Evolutionary conservation across 2,113 vertebrate species (phyloP), one percentile per base, ranked within the genome.

Genomic region (Cheirogaleus medius): DNA sequence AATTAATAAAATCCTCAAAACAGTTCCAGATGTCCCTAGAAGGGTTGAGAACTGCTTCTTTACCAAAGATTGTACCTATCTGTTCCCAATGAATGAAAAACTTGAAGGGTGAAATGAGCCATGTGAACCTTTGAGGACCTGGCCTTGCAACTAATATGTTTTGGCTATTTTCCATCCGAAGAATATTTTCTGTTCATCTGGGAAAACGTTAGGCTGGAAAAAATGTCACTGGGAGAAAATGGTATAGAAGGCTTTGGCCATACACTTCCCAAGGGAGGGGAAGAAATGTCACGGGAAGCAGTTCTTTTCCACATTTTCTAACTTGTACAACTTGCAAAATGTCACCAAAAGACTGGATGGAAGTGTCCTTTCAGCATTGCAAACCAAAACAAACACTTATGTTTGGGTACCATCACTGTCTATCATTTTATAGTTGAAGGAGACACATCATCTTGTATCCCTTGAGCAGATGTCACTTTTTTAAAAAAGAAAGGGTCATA

Each of bases 61-160:
- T 85, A 56, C 14, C 10, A 58, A 95, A 14, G 3, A 39, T 37
- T 73, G 14, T 8, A 54, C 9, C 32, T 63, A 89, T 88, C 68
- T 91, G 32, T 68, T 97, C 5, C 52, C 23, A 91, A 32, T 91
- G 69, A 96, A 88, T 68, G 32, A 93, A 82, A 87, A 84, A 52
- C 5, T 7, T 73, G 6, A 27, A 27, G 8, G 10, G 10, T 58
- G 12, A 87, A 92, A 58, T 94, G 13, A 25, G 5, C 1, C 86
- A 58, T 44, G 11, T 90, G 49, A 87, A 17, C 25, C 32, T 81
- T 80, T 14, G 8, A 80, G 32, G 71, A 71, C 8, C 1, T 27
- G 18, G 3, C 32, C 3, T 84, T 12, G 4, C 7, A 49, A 21
- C 73, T 69, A 71, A 95, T 42, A 49, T 5, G 6, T 64, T 68